Percentiles rank a stretch among this genome's conserved stretches.
Conservation (phyloP, 2,888 invertebrate genomes). For the Mythimna lalbum region DNA sequence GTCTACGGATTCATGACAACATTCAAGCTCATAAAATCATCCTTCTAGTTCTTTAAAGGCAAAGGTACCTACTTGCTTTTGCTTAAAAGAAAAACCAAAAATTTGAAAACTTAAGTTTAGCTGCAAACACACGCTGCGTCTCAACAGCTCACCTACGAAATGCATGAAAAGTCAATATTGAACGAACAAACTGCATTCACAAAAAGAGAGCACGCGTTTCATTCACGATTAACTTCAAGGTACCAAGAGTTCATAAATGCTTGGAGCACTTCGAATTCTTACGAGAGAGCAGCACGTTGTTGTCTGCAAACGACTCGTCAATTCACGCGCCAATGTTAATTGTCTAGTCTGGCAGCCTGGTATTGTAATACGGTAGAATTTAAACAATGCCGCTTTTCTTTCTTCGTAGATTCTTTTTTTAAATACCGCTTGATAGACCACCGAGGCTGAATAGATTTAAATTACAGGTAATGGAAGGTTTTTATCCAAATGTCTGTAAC, state of each 20-base stretch:
- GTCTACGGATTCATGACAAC: background rate
- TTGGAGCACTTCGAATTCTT: constrained; percentile 56
- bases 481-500: background rate
- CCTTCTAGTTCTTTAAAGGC: no score
- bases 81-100: no score
- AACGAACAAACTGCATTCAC: constrained; percentile 30
- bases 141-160: constrained; percentile 15
- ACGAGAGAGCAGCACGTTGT: constrained; percentile 42
- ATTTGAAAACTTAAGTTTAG: background rate
- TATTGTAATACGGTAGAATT: constrained; percentile 53
- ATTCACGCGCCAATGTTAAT: constrained; percentile 58
- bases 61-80: no score
- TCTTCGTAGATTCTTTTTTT: constrained; percentile 9
- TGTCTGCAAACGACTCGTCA: constrained; percentile 55
- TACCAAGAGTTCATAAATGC: constrained; percentile 53
- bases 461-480: constrained; percentile 11
- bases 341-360: constrained; percentile 43
- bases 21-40: background rate
- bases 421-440: constrained; percentile 25
- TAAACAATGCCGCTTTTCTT: constrained; percentile 44
- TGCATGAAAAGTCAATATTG: constrained; percentile 20
- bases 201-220: constrained; percentile 34
- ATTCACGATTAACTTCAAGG: constrained; percentile 49
- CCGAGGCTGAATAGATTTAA: constrained; percentile 6
- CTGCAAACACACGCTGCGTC: background rate